A percentile compares a stretch with the other conserved stretches of the same genome.
Evolutionary conservation across 2,888 invertebrate species (phyloP).

Genomic region (Hemicrepidius hirtus): DNA sequence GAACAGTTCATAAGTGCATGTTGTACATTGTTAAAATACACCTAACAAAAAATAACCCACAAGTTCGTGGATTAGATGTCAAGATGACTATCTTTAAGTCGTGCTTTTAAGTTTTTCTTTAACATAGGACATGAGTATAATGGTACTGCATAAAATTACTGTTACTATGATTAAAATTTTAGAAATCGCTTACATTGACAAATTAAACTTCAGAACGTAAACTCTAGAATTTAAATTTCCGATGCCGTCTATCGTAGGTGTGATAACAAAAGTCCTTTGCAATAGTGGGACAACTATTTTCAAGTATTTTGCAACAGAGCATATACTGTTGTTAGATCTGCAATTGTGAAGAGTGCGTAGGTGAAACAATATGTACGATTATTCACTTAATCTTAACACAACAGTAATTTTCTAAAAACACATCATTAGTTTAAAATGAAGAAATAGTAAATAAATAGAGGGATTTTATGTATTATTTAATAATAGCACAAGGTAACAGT

Average conservation of each 20-base stretch:
- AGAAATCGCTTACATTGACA: no score
- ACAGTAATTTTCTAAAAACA: neutral
- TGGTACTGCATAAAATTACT: no score
- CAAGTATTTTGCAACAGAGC: slow-evolving; percentile 6
- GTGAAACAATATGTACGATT: neutral
- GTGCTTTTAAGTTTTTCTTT: slow-evolving; percentile 5
- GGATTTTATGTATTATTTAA: no score
- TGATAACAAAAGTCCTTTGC: slow-evolving; percentile 1
- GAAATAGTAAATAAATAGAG: no score
- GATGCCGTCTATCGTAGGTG: neutral
- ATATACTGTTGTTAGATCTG: slow-evolving; percentile 8
- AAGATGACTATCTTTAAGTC: slow-evolving; percentile 14
- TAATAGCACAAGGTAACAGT: no score
- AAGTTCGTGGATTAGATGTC: neutral
- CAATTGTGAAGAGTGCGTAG: neutral
- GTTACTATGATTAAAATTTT: no score
- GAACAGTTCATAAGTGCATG: slow-evolving; percentile 11
- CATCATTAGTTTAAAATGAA: neutral
- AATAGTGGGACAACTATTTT: neutral
- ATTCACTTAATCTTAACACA: slow-evolving; percentile 3
- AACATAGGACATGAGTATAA: neutral
- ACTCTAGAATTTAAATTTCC: neutral
- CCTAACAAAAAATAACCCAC: neutral
- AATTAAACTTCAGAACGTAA: no score
- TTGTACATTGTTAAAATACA: neutral